Evolutionary conservation across 2,888 invertebrate genomes (phyloP).

Genomic region (Acleris emargana): DNA sequence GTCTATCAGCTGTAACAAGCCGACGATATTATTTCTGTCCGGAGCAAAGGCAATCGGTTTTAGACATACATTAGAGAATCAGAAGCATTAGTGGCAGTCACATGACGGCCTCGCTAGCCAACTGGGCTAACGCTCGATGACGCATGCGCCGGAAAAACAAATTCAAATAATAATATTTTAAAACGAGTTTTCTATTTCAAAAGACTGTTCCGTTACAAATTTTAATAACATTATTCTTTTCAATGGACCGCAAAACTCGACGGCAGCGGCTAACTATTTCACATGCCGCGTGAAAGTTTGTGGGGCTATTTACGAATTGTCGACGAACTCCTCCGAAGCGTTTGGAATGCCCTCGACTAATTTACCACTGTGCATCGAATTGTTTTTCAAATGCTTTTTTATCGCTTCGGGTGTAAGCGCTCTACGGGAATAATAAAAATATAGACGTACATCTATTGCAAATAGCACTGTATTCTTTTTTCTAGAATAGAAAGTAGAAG

Average conservation of each 20-base stretch:
- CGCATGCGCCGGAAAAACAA: constrained; percentile 63
- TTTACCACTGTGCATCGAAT: constrained; percentile 39
- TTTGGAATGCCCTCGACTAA: constrained; percentile 41
- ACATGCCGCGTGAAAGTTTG: constrained; percentile 44
- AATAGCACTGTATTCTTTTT: no score
- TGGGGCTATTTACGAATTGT: constrained; percentile 44
- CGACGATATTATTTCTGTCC: constrained; percentile 32
- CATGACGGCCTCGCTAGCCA: constrained; percentile 62
- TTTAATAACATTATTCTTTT: constrained; percentile 61
- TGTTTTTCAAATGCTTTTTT: constrained; percentile 4
- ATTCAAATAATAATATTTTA: constrained; percentile 73
- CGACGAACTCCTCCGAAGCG: constrained; percentile 45
- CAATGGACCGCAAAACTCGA: constrained; percentile 56
- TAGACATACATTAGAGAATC: constrained; percentile 62
- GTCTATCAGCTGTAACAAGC: constrained; percentile 29
- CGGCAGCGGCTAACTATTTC: constrained; percentile 49
- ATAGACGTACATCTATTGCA: no score
- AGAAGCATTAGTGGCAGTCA: constrained; percentile 61
- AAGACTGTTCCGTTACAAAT: constrained; percentile 52
- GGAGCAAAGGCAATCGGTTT: constrained; percentile 50
- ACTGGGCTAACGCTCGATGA: constrained; percentile 63
- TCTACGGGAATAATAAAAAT: no score
- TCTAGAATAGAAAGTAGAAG: no score
- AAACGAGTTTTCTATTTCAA: constrained; percentile 57
- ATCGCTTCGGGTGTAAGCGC: not conserved